Evolutionary conservation across 2,888 invertebrate species (phyloP).

Genomic region (Drosophila koepferae): DNA sequence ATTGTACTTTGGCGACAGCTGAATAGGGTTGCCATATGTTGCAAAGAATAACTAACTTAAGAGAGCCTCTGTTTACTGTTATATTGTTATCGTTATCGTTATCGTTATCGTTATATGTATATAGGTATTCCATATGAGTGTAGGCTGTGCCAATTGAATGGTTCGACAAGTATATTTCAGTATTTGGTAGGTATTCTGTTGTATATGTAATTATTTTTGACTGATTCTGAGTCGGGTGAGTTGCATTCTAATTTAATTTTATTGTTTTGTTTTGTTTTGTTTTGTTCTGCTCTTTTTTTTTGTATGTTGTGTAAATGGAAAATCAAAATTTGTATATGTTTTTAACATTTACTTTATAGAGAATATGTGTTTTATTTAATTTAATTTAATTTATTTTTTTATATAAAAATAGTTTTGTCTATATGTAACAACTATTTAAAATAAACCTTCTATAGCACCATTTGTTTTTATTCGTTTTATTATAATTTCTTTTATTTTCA

Average conservation of each 20-base stretch:
- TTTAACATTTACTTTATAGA: slow-evolving; percentile 59
- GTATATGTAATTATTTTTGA: slow-evolving; percentile 41
- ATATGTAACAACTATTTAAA: slow-evolving; percentile 74
- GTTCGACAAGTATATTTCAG: slow-evolving; percentile 68
- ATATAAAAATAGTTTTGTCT: slow-evolving; percentile 47
- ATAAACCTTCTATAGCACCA: slow-evolving; percentile 82
- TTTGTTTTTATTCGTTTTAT: slow-evolving; percentile 79
- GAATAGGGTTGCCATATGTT: slow-evolving; percentile 60
- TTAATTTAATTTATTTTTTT: not conserved
- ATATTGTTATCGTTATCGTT: slow-evolving; percentile 43
- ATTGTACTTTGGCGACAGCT: slow-evolving; percentile 61
- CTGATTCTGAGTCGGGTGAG: slow-evolving; percentile 49
- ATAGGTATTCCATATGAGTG: slow-evolving; percentile 56
- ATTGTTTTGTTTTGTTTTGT: slow-evolving; percentile 25
- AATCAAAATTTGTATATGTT: slow-evolving; percentile 60
- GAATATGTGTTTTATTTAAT: slow-evolving; percentile 20
- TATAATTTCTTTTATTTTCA: slow-evolving; percentile 57
- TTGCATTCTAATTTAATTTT: slow-evolving; percentile 47
- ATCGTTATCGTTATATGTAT: slow-evolving; percentile 37
- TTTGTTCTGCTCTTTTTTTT: slow-evolving; percentile 26
- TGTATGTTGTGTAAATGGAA: slow-evolving; percentile 58
- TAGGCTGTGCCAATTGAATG: slow-evolving; percentile 64
- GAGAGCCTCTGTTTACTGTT: slow-evolving; percentile 78
- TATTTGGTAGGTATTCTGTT: slow-evolving; percentile 57
- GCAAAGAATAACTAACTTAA: slow-evolving; percentile 73